Conservation (phyloP, 2,113 vertebrate species). For the Eretmochelys imbricata region DNA sequence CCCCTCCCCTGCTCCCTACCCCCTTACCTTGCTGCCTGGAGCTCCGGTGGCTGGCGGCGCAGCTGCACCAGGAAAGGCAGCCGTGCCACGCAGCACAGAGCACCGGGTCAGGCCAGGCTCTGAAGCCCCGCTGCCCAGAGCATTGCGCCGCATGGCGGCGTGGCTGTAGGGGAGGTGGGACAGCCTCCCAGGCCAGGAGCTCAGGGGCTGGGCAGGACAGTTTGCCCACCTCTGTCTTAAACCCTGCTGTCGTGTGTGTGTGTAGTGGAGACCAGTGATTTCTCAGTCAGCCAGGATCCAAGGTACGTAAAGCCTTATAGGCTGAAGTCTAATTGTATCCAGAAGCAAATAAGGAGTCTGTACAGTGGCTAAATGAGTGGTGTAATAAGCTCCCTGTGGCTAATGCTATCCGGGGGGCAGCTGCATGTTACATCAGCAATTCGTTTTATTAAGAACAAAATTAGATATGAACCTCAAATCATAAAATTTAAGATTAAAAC, state of each 20-base stretch:
- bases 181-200: too few species aligned
- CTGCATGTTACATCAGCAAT: constrained; percentile 7
- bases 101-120: too few species aligned
- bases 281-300: background rate
- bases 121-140: too few species aligned
- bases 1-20: too few species aligned
- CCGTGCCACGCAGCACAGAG: too few species aligned
- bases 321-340: background rate
- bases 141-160: too few species aligned
- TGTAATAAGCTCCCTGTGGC: constrained; percentile 32
- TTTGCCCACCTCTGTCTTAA: background rate
- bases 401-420: background rate
- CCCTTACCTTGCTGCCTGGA: too few species aligned
- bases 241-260: background rate
- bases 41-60: too few species aligned
- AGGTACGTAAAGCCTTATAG: background rate
- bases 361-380: background rate
- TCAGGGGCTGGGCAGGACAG: too few species aligned
- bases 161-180: too few species aligned
- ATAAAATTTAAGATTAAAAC: constrained; percentile 49
- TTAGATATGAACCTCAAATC: constrained; percentile 13
- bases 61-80: too few species aligned
- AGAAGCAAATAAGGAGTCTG: background rate
- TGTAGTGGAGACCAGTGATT: background rate
- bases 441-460: constrained; percentile 6